Evolutionary conservation across 2,888 invertebrate genomes (phyloP).

Genomic region (Pachydiplax longipennis): DNA sequence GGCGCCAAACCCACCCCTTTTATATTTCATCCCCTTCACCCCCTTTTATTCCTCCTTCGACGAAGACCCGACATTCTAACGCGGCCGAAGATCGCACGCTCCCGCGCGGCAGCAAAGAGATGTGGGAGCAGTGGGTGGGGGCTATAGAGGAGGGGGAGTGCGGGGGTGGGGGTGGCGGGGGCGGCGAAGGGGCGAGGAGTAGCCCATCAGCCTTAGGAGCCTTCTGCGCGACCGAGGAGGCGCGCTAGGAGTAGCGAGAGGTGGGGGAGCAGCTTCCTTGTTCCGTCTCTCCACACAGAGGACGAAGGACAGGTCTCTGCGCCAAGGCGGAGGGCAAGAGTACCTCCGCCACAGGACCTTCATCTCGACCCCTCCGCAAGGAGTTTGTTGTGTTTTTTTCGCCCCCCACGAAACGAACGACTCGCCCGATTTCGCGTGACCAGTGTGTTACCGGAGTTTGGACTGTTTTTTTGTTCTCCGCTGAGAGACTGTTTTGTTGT

Average conservation of each 20-base stretch:
- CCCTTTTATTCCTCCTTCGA: not conserved
- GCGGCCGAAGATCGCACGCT: not conserved
- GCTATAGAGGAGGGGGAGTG: not conserved
- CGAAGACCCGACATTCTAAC: not conserved
- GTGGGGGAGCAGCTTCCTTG: not conserved
- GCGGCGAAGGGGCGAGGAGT: slow-evolving; percentile 50
- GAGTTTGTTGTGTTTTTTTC: not conserved
- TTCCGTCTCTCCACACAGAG: not conserved
- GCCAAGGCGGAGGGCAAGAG: not conserved
- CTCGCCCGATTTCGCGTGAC: not conserved
- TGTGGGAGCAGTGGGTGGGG: slow-evolving; percentile 20
- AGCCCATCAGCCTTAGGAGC: slow-evolving; percentile 45
- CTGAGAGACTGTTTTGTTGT: not conserved
- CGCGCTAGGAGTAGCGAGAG: slow-evolving; percentile 7
- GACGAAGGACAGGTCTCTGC: not conserved
- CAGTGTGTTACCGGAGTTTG: not conserved
- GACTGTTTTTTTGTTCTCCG: slow-evolving; percentile 12
- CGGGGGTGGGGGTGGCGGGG: slow-evolving; percentile 46
- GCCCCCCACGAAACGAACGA: not conserved
- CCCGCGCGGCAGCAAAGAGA: not conserved
- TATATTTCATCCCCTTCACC: not conserved
- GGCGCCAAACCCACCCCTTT: not conserved
- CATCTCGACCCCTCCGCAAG: not conserved
- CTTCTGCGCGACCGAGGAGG: slow-evolving; percentile 36
- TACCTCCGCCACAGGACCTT: not conserved